These are phyloP conservation scores for Pteruthius melanotis DNA, from an alignment of 2,113 vertebrate genomes.

Conservation along the genomic window DNA sequence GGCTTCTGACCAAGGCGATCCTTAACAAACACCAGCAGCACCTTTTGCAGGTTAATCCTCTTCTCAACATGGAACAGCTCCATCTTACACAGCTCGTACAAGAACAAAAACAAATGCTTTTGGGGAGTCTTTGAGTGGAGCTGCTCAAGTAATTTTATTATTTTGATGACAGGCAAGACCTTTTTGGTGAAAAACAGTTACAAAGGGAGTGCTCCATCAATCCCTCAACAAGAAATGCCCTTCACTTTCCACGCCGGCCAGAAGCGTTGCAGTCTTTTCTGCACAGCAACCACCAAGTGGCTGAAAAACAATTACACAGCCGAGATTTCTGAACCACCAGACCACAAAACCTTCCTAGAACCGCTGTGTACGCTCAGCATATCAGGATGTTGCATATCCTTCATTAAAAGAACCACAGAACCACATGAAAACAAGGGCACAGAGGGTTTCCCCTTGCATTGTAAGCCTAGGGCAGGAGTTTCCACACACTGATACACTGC, in stretches of 20 bases:
- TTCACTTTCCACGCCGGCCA: fast-evolving
- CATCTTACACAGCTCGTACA: neutral
- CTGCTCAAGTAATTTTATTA: neutral
- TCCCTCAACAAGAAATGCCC: neutral
- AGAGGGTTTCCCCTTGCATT: neutral
- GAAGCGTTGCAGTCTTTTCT: fast-evolving
- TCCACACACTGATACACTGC: neutral
- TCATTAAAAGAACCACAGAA: neutral
- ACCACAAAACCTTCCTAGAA: neutral
- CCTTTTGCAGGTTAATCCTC: neutral
- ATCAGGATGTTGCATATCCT: neutral
- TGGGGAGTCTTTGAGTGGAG: neutral
- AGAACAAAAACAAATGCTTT: neutral
- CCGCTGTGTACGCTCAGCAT: neutral
- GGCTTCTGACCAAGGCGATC: neutral
- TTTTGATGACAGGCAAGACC: neutral
- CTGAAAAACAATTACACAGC: neutral
- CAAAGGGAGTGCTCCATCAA: neutral
- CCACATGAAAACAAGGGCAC: neutral
- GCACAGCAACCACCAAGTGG: neutral
- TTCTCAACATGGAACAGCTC: neutral
- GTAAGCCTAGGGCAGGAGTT: neutral
- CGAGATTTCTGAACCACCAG: neutral
- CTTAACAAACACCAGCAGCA: fast-evolving
- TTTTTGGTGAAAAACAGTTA: neutral